Evolutionary conservation across 2,888 invertebrate genomes (phyloP).

Genomic region (Nycteola revayana): DNA sequence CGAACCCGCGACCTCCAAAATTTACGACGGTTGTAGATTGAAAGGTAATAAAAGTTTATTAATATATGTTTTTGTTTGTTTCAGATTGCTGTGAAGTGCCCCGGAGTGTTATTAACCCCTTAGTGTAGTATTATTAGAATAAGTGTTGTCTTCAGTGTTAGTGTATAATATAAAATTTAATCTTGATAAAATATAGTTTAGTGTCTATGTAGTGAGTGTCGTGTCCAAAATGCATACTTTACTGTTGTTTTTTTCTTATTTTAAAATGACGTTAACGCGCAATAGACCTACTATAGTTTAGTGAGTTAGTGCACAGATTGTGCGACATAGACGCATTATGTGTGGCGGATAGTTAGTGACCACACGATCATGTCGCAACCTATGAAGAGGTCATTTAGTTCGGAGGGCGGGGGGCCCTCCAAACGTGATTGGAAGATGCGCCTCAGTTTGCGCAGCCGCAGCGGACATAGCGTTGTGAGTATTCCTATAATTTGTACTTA

Average conservation of each 20-base stretch:
- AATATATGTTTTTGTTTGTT: conserved; percentile 25
- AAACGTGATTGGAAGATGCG: conserved; percentile 88
- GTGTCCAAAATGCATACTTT: conserved; percentile 9
- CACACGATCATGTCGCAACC: conserved; percentile 59
- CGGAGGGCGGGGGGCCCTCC: conserved; percentile 81
- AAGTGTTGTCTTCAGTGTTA: conserved; percentile 9
- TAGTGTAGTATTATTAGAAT: conserved; percentile 6
- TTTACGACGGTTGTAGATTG: no score
- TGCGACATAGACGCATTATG: conserved; percentile 51
- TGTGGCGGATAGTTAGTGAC: conserved; percentile 27
- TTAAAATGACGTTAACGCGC: conserved; percentile 9
- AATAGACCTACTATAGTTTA: conserved; percentile 1
- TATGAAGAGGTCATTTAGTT: conserved; percentile 85
- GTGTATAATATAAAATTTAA: no score
- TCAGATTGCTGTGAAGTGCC: conserved; percentile 28
- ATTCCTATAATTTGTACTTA: no score
- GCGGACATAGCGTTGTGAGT: conserved; percentile 83
- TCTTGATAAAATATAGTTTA: conserved; percentile 1
- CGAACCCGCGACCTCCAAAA: no score
- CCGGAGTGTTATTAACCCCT: conserved; percentile 16
- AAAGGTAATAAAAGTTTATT: no score
- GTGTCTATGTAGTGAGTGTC: conserved; percentile 7
- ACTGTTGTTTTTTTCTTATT: conserved; percentile 6
- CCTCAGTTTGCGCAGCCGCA: conserved; percentile 87
- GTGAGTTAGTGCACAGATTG: conserved; percentile 15